Percentiles rank a stretch among this genome's conserved stretches.
Conservation (phyloP, 2,888 invertebrate genomes). For the Nephrotoma guestfalica region DNA sequence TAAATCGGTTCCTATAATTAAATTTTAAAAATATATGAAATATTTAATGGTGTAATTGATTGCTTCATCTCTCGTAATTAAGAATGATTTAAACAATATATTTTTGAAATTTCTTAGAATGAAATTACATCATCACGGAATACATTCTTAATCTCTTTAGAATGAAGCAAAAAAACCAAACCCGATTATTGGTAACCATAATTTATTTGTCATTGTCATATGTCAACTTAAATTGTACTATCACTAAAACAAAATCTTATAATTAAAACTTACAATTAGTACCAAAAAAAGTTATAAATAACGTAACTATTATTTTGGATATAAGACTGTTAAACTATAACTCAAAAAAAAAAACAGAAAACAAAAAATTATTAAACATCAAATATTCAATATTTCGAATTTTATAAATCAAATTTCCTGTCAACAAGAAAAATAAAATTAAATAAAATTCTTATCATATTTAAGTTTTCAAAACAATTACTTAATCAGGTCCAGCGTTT, state of each 20-base stretch:
- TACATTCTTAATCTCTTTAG: too few species aligned
- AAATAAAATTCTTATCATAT: background rate
- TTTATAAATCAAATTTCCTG: background rate
- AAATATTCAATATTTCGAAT: background rate
- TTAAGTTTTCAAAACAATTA: background rate
- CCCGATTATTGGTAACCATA: background rate
- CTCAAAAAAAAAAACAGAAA: background rate
- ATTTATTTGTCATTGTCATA: background rate
- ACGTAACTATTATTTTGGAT: background rate
- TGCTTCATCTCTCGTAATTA: too few species aligned
- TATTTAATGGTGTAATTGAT: too few species aligned
- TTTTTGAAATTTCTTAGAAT: too few species aligned
- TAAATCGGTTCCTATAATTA: too few species aligned
- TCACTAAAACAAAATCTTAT: background rate
- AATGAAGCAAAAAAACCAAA: too few species aligned
- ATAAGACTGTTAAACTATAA: background rate
- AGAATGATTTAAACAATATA: too few species aligned
- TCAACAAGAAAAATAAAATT: background rate
- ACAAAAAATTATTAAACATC: background rate
- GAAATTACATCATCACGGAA: too few species aligned
- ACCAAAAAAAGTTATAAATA: background rate
- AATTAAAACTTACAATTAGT: background rate
- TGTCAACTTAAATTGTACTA: background rate
- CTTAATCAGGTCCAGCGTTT: background rate
- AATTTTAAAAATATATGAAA: too few species aligned